phyloP scores from a whole-genome alignment of 2,113 vertebrate species.

The Pedetes capensis region DNA sequence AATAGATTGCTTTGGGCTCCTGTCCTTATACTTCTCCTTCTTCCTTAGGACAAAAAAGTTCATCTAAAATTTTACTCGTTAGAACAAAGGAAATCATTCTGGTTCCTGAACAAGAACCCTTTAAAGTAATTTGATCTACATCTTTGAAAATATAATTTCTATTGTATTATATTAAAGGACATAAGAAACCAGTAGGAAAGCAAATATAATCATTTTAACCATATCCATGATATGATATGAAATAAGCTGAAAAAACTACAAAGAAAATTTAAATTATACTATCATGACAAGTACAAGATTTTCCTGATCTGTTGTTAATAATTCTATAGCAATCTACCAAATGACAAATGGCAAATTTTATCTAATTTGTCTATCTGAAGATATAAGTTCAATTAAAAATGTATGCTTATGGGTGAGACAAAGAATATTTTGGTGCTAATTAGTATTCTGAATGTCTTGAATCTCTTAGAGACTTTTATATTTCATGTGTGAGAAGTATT shows the following conservation, averaged over 20 bases:
- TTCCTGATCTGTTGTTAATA: not conserved
- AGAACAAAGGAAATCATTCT: slow-evolving; percentile 22
- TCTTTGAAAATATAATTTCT: slow-evolving; percentile 14
- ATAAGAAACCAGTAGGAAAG: not conserved
- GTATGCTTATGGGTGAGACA: not conserved
- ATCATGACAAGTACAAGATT: not conserved
- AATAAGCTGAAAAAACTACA: not conserved
- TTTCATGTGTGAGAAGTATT: not conserved
- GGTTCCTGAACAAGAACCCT: not conserved
- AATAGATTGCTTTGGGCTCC: not conserved
- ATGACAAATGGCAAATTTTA: not conserved
- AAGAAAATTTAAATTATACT: not conserved
- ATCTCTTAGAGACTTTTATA: not conserved
- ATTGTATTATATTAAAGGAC: not conserved
- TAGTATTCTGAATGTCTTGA: not conserved
- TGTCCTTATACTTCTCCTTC: not conserved
- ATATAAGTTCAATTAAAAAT: slow-evolving; percentile 28
- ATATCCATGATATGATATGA: not conserved
- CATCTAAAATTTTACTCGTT: not conserved
- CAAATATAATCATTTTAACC: not conserved
- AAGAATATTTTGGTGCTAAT: not conserved
- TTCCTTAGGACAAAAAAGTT: not conserved
- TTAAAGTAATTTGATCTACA: slow-evolving; percentile 16
- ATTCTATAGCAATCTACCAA: not conserved
- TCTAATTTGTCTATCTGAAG: slow-evolving; percentile 7